Base-by-base conservation (phyloP, 2,797 vertebrate genomes). In the Silurus lanzhouensis region DNA sequence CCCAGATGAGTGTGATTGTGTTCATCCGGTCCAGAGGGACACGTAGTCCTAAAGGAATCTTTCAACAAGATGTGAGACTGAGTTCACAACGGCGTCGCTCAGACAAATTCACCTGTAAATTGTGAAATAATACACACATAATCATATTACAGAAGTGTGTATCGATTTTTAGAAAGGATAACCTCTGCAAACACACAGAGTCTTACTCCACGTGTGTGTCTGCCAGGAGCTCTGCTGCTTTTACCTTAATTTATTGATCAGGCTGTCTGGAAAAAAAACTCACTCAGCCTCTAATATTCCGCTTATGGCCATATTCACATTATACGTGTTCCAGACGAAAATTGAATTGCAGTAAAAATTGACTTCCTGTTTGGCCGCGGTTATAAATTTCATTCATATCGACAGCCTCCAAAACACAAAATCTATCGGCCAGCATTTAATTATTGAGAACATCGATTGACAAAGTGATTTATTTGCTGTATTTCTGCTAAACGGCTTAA, bases 341-440 rank as follows among this genome's bases (percentile, higher is more conserved):
- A 95, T 96, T 92, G 94, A 95, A 96, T 93, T 95, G 93, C 93
- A 94, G 93, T 95, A 96, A 97, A 96, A 95, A 94, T 93, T 93
- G 94, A 92, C 95, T 97, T 97, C 95, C 96, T 96, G 95, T 94
- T 95, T 92, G 89, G 93, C 93, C 92, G 92, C 94, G 91, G 92
- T 93, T 93, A 94, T 95, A 95, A 93, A 95, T 95, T 94, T 92
- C 90, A 90, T 89, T 86, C 17, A 87, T 93, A 96, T 95, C 94
- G 95, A 94, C 94, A 95, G 92, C 86, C 86, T 92, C 92, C 93
- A 93, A 38, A 94, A 94, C 93, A 93, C 91, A 93, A 93, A 95
- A 95, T 93, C 94, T 94, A 95, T 94, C 91, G 93, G 91, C 94
- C 92, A 92, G 95, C 96, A 96, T 96, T 97, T 97, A 95, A 97